Evolutionary conservation across 2,113 vertebrate species (phyloP).

Genomic region (Rhipidura dahli): DNA sequence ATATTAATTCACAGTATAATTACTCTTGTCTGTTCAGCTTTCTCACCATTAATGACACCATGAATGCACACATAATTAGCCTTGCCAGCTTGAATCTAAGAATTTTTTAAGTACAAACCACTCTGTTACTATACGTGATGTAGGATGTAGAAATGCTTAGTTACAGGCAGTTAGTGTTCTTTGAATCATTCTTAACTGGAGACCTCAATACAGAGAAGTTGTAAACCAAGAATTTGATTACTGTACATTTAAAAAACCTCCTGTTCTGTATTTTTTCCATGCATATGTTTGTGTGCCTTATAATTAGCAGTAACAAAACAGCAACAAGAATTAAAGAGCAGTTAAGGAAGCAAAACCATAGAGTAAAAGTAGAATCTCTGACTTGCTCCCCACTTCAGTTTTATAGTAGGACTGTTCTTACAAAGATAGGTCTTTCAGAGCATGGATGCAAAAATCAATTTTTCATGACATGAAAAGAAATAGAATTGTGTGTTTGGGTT

Average conservation of each 20-base stretch:
- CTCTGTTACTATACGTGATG: not conserved
- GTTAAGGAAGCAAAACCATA: not conserved
- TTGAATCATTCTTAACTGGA: not conserved
- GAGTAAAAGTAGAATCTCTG: not conserved
- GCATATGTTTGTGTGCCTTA: not conserved
- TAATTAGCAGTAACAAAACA: not conserved
- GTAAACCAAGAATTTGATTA: not conserved
- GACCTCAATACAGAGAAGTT: not conserved
- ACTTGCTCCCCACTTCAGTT: not conserved
- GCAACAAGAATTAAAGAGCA: not conserved
- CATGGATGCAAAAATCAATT: not conserved
- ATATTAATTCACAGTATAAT: not conserved
- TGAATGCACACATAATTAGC: not conserved
- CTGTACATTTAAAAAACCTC: not conserved
- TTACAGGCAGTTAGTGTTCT: not conserved
- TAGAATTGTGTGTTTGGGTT: not conserved
- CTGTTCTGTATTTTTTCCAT: not conserved
- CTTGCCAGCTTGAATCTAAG: not conserved
- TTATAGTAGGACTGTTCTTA: not conserved
- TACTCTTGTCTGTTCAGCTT: not conserved
- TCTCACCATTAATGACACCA: not conserved
- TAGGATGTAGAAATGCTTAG: not conserved
- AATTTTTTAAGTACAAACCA: not conserved
- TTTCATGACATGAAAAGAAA: not conserved
- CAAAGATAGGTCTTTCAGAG: not conserved